A percentile compares a stretch with the other conserved stretches of the same genome.
Evolutionary conservation across 2,797 vertebrate genomes (phyloP).

Genomic region (Pseudochirops corinnae): DNA sequence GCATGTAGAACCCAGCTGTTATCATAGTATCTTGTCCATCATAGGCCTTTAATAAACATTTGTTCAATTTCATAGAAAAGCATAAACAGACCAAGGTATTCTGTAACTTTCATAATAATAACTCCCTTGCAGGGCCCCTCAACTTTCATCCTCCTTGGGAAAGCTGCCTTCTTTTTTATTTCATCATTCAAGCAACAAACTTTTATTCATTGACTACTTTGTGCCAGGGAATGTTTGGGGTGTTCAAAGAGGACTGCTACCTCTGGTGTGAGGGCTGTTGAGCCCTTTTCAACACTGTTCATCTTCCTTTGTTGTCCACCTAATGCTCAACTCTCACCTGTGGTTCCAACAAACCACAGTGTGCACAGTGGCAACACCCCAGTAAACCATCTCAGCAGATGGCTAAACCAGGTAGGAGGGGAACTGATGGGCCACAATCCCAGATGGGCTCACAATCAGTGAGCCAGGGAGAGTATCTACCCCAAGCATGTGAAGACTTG

Average conservation of each 20-base stretch:
- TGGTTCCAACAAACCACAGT: background rate
- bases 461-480: too few relatives aligned
- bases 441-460: too few relatives aligned
- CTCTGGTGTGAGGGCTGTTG: background rate
- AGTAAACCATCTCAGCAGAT: background rate
- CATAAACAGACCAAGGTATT: background rate
- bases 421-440: background rate
- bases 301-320: background rate
- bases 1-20: background rate
- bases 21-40: background rate
- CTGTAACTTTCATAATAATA: background rate
- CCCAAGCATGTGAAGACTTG: too few relatives aligned
- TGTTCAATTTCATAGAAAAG: background rate
- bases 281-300: background rate
- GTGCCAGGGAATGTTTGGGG: background rate
- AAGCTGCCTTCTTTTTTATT: background rate
- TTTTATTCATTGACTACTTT: background rate
- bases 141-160: background rate
- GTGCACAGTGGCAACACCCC: background rate
- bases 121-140: background rate
- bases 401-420: background rate
- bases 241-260: too few relatives aligned
- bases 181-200: background rate
- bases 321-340: background rate
- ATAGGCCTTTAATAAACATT: background rate